Conservation (phyloP, 2,888 invertebrate species). For the Eupithecia pulchellata region DNA sequence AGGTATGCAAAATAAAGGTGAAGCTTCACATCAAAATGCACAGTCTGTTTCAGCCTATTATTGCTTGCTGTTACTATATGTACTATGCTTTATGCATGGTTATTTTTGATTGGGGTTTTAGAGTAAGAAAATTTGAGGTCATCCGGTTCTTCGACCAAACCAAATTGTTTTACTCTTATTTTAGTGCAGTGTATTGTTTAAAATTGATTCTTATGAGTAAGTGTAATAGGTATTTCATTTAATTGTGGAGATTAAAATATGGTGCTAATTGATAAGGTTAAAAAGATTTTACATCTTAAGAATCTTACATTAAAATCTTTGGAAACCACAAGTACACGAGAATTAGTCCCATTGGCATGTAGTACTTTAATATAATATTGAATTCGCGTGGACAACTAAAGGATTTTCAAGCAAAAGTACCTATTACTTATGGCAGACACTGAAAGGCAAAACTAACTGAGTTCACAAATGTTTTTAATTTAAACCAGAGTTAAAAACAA, state of each 20-base stretch:
- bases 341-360: too few relatives aligned
- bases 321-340: too few relatives aligned
- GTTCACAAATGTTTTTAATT: too few relatives aligned
- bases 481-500: not conserved
- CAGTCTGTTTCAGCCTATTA: slow-evolving; percentile 58
- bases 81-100: slow-evolving; percentile 14
- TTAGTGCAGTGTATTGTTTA: slow-evolving; percentile 29
- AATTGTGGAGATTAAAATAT: not conserved
- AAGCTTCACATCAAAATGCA: slow-evolving; percentile 66
- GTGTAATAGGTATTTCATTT: not conserved
- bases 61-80: slow-evolving; percentile 37
- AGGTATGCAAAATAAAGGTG: slow-evolving; percentile 56
- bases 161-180: slow-evolving; percentile 7
- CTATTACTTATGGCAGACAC: too few relatives aligned
- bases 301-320: too few relatives aligned
- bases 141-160: not conserved
- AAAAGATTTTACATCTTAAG: not conserved
- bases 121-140: not conserved
- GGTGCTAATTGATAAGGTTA: slow-evolving; percentile 2
- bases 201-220: slow-evolving; percentile 17
- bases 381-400: too few relatives aligned
- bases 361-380: too few relatives aligned
- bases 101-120: slow-evolving; percentile 12
- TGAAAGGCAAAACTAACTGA: too few relatives aligned
- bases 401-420: too few relatives aligned